Conservation (phyloP, 2,797 vertebrate species). For the Leuciscus waleckii region DNA sequence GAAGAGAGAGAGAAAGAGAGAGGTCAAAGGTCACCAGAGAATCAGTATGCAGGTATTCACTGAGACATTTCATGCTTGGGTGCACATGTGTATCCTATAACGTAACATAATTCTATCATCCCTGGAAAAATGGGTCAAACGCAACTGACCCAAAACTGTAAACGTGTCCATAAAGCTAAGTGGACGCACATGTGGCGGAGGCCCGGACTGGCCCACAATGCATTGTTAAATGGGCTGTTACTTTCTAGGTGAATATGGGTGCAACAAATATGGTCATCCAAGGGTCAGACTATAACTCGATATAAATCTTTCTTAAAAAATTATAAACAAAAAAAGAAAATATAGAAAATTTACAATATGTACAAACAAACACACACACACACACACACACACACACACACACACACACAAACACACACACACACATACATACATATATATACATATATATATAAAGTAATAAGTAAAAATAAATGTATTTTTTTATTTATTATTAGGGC, state of each 20-base stretch:
- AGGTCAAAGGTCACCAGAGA: conserved; percentile 13
- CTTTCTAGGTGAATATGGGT: neutral
- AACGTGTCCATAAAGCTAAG: conserved; percentile 61
- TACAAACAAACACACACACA: neutral
- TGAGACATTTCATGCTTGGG: conserved; percentile 43
- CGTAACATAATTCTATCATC: conserved; percentile 49
- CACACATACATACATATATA: too few species aligned
- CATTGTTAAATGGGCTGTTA: neutral
- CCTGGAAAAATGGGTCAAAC: conserved; percentile 53
- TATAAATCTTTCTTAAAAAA: neutral
- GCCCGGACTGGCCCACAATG: conserved; percentile 12
- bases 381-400: too few species aligned
- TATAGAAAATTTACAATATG: neutral
- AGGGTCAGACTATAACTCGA: neutral
- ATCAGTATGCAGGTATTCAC: conserved; percentile 28
- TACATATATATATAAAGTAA: too few species aligned
- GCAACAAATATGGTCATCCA: neutral
- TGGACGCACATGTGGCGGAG: conserved; percentile 56
- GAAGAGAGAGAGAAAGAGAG: neutral
- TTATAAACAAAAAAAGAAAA: neutral
- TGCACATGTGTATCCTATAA: conserved; percentile 55
- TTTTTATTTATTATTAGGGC: too few species aligned
- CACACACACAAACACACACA: too few species aligned
- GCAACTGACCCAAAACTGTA: conserved; percentile 61
- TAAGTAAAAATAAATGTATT: too few species aligned